Base-by-base conservation (phyloP, 2,888 invertebrate genomes). In the Micoletzkya japonica region DNA sequence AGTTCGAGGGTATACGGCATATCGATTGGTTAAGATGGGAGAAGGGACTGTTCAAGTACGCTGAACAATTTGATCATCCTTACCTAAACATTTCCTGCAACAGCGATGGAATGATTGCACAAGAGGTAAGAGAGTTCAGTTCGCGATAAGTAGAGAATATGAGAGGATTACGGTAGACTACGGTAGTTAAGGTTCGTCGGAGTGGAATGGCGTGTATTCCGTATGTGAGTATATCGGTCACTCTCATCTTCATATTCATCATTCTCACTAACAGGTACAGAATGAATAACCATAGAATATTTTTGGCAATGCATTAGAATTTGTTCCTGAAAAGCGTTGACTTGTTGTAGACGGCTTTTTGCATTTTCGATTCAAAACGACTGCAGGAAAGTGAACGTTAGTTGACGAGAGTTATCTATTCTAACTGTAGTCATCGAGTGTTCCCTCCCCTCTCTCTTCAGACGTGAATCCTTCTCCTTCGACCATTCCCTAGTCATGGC, bases 171-270 rank as follows among this genome's bases (percentile, higher is more conserved):
- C 49, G 14, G 49, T n/a, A 44, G 14, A 44, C 49, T 14, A 17
- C n/a, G n/a, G n/a, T n/a, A n/a, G 49, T 70, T 59, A 50, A 77
- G 77, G 81, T 81, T 10, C 73, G 81, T 32, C 70, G 74, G 30
- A 81, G 80, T 67, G 81, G 81, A 44, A 68, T 81, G 54, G 61
- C 79, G 1, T 79, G 79, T 59, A 72, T 80, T 36, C 81, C 81
- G 17, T 81, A 73, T 67, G 78, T 81, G 73, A 60, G 72, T 6
- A 69, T 80, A 60, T 78, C 79, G 20, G 72, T 81, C 26, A 58
- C 70, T 20, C 36, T 75, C 37, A 79, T 81, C 1, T 75, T 76
- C 66, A 24, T 72, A 10, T 81, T 81, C 73, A 77, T 78, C 52
- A 61, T 78, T 26, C 56, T 74, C 44, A 75, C 77, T 0, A 79